Conservation (phyloP, 2,888 invertebrate genomes). For the Hartigia nigra region DNA sequence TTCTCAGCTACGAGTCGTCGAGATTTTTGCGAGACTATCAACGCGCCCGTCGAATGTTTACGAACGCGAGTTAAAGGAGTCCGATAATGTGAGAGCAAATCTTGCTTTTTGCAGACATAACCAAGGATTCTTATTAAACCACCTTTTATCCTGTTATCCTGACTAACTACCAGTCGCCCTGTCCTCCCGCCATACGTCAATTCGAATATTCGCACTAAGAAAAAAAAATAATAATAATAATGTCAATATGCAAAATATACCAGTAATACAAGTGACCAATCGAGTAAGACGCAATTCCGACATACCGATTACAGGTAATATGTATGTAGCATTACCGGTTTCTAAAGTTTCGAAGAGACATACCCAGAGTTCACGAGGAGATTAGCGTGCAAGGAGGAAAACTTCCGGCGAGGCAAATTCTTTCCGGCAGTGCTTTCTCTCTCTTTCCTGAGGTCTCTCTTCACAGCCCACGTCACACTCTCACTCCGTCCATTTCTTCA, state of each 20-base stretch:
- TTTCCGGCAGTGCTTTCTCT: background rate
- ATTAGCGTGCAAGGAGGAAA: background rate
- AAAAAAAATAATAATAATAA: background rate
- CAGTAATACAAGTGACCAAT: background rate
- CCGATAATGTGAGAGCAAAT: slow-evolving; percentile 47
- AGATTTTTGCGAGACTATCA: background rate
- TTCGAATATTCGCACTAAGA: background rate
- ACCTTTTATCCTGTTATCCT: slow-evolving; percentile 37
- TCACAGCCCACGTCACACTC: background rate
- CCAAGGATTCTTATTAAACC: slow-evolving; percentile 49
- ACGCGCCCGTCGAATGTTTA: slow-evolving; percentile 52
- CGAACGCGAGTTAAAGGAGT: slow-evolving; percentile 52
- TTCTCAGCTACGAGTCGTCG: background rate
- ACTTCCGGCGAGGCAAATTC: background rate
- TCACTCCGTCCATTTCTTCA: background rate
- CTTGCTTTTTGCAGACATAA: slow-evolving; percentile 43
- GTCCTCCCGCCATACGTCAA: background rate
- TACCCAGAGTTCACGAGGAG: background rate
- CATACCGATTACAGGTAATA: background rate
- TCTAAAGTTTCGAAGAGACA: background rate
- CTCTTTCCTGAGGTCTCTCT: background rate
- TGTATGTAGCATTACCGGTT: background rate
- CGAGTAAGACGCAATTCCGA: background rate
- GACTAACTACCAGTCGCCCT: background rate
- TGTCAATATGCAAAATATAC: background rate